phyloP scores from a whole-genome alignment of 1,140 invertebrate genomes.

The Drosophila bipectinata region DNA sequence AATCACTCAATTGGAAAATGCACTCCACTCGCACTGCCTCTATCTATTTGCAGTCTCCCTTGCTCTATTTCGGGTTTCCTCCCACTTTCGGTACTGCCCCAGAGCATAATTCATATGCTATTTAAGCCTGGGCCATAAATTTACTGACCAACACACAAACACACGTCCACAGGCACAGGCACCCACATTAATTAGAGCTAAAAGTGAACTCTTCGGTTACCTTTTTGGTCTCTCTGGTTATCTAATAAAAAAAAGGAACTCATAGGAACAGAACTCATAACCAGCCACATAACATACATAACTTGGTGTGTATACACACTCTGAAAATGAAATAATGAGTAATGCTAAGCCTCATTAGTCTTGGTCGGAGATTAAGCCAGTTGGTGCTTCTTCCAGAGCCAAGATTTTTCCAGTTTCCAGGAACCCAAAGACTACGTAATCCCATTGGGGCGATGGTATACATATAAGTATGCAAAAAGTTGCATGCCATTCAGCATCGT shows the following conservation, averaged over 20 bases:
- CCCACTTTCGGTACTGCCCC: slow-evolving; percentile 23
- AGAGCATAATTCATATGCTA: slow-evolving; percentile 78
- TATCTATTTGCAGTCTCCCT: slow-evolving; percentile 4
- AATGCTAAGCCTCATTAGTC: slow-evolving; percentile 32
- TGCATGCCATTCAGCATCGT: slow-evolving; percentile 13
- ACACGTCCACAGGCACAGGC: slow-evolving; percentile 11
- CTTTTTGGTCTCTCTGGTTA: slow-evolving; percentile 31
- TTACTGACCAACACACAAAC: slow-evolving; percentile 36
- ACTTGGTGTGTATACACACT: not conserved
- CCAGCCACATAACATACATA: slow-evolving; percentile 4
- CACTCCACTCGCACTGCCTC: slow-evolving; percentile 33
- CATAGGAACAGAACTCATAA: slow-evolving; percentile 14
- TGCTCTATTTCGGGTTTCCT: not conserved
- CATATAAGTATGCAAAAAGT: slow-evolving; percentile 31
- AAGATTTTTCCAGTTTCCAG: slow-evolving; percentile 5
- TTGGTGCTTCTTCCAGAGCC: not conserved
- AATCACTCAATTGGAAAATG: slow-evolving; percentile 81
- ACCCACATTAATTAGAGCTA: slow-evolving; percentile 74
- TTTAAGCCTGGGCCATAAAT: slow-evolving; percentile 77
- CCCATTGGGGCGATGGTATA: not conserved
- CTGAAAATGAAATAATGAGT: slow-evolving; percentile 10
- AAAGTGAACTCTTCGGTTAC: slow-evolving; percentile 48
- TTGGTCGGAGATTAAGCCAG: slow-evolving; percentile 21
- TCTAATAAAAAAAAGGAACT: slow-evolving; percentile 15
- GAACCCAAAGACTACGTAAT: slow-evolving; percentile 4